Evolutionary conservation across 2,113 vertebrate genomes (phyloP).

Genomic region (Cathartes aura): DNA sequence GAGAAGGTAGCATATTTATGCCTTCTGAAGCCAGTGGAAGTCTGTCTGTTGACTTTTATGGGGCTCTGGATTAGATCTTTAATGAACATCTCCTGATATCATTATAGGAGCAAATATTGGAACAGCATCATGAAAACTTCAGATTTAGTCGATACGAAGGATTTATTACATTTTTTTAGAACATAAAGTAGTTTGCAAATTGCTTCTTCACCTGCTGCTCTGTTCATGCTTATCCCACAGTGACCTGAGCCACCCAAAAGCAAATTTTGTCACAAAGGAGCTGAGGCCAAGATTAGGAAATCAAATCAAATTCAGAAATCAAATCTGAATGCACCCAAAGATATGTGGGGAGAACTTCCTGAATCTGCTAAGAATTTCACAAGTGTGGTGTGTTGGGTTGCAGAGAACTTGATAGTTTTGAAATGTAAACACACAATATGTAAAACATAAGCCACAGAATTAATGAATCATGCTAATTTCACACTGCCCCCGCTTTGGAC

Average conservation of each 20-base stretch:
- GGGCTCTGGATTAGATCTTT: constrained; percentile 61
- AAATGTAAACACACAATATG: constrained; percentile 53
- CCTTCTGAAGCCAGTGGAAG: not conserved
- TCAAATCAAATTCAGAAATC: not conserved
- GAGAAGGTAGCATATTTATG: not conserved
- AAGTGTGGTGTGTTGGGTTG: not conserved
- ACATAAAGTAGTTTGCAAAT: constrained; percentile 34
- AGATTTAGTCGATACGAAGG: not conserved
- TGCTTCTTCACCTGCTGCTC: constrained; percentile 50
- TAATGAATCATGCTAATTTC: constrained; percentile 77
- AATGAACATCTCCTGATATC: constrained; percentile 61
- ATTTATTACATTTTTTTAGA: constrained; percentile 52
- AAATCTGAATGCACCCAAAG: not conserved
- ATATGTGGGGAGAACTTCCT: not conserved
- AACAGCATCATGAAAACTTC: constrained; percentile 51
- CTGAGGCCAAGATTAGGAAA: not conserved
- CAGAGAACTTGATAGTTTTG: constrained; percentile 16
- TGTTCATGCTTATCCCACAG: not conserved
- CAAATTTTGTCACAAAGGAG: not conserved
- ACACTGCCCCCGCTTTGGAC: constrained; percentile 73
- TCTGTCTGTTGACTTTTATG: constrained; percentile 42
- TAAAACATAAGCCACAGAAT: constrained; percentile 60
- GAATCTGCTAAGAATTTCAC: not conserved
- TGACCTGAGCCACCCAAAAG: constrained; percentile 26
- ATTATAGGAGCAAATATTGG: constrained; percentile 64